Evolutionary conservation across 2,797 vertebrate species (phyloP).

Genomic region (Chelonia mydas): DNA sequence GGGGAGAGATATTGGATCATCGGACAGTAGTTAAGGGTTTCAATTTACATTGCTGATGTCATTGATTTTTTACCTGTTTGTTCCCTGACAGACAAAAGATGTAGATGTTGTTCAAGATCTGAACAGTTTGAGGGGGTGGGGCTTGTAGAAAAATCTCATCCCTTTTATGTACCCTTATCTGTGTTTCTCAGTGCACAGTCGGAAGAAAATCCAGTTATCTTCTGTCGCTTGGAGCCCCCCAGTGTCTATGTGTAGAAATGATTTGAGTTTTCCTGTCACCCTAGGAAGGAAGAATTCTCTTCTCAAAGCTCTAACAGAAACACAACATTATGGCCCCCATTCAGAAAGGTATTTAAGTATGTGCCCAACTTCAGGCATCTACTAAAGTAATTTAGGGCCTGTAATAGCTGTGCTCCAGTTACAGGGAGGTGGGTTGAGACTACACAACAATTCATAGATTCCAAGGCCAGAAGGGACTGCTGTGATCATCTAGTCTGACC

Average conservation of each 20-base stretch:
- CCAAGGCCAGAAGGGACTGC: neutral
- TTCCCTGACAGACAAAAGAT: neutral
- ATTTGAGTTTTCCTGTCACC: neutral
- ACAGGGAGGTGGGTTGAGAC: neutral
- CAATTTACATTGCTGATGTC: no score
- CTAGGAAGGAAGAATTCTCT: neutral
- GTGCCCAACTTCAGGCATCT: neutral
- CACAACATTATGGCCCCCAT: neutral
- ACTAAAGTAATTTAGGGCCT: neutral
- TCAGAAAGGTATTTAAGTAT: slow-evolving; percentile 5
- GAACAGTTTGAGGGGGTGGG: neutral
- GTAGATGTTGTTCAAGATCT: neutral
- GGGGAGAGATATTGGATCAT: no score
- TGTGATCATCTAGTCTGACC: neutral
- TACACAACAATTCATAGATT: neutral
- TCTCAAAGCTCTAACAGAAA: neutral
- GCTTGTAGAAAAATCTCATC: neutral
- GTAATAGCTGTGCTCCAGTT: neutral
- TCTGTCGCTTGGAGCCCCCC: neutral
- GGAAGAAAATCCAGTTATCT: slow-evolving; percentile 4
- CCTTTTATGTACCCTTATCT: neutral
- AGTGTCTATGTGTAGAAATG: neutral
- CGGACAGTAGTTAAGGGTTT: neutral
- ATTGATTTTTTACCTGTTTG: no score
- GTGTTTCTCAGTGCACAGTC: neutral